These are phyloP conservation scores for Oscheius sp. DNA, from an alignment of 2,888 invertebrate species.

Conservation along the genomic window DNA sequence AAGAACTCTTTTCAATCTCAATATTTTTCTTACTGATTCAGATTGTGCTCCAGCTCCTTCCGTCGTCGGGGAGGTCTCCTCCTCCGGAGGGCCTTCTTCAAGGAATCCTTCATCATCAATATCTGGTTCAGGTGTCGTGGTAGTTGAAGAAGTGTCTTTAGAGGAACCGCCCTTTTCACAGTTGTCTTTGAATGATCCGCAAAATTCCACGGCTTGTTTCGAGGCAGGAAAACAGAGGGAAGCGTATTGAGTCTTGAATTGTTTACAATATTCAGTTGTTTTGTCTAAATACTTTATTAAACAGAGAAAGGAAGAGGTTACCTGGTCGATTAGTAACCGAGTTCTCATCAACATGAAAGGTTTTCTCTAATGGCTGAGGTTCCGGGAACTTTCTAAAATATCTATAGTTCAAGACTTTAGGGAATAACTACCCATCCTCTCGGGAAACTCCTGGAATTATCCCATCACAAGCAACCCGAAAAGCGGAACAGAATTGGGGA, in stretches of 20 bases:
- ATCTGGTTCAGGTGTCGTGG: neutral
- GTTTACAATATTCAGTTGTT: conserved; percentile 15
- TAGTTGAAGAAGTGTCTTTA: neutral
- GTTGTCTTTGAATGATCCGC: conserved; percentile 23
- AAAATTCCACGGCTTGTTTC: conserved; percentile 15
- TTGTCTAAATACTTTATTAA: conserved; percentile 5
- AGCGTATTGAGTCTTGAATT: neutral
- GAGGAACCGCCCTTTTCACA: neutral
- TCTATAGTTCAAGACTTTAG: neutral
- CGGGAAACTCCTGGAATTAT: conserved; percentile 1
- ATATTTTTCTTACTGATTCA: no score
- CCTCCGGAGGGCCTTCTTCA: conserved; percentile 3
- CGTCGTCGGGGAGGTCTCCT: neutral
- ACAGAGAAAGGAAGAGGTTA: neutral
- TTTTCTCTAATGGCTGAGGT: neutral
- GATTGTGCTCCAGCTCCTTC: conserved; percentile 6
- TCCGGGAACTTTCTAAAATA: conserved; percentile 6
- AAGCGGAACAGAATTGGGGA: conserved; percentile 40
- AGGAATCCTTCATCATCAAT: conserved; percentile 6
- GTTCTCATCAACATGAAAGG: neutral
- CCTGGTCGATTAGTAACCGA: no score
- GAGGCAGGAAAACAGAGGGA: conserved; percentile 3
- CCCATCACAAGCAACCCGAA: conserved; percentile 33
- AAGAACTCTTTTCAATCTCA: no score
- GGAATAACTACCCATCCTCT: neutral